Evolutionary conservation across 2,888 invertebrate genomes (phyloP).

Genomic region (Desoria tigrina): DNA sequence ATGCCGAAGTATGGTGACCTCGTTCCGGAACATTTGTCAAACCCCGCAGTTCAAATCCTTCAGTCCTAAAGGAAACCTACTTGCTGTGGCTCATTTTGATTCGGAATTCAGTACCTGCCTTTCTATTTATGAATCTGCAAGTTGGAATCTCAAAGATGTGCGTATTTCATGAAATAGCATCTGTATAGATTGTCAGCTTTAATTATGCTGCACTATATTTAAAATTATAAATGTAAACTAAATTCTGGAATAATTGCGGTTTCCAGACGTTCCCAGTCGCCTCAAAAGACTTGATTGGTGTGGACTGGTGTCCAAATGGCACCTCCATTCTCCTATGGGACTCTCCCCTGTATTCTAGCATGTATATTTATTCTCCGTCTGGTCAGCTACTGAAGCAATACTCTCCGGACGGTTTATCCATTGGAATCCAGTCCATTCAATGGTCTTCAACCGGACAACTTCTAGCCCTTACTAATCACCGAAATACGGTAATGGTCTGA

Average conservation of each 20-base stretch:
- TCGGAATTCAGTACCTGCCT: slow-evolving; percentile 13
- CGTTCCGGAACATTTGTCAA: slow-evolving; percentile 33
- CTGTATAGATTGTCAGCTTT: no score
- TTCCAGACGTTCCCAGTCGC: slow-evolving; percentile 13
- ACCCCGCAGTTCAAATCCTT: slow-evolving; percentile 28
- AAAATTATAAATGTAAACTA: not conserved
- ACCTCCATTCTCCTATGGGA: slow-evolving; percentile 31
- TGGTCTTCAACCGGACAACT: slow-evolving; percentile 35
- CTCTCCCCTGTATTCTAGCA: slow-evolving; percentile 37
- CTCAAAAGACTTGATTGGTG: slow-evolving; percentile 31
- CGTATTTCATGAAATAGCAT: no score
- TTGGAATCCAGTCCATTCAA: slow-evolving; percentile 27
- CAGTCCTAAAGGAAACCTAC: slow-evolving; percentile 24
- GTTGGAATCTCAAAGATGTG: slow-evolving; percentile 21
- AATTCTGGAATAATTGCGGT: not conserved
- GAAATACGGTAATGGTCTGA: slow-evolving; percentile 30
- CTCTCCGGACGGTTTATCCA: slow-evolving; percentile 37
- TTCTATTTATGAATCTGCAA: slow-evolving; percentile 27
- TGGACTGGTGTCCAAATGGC: slow-evolving; percentile 33
- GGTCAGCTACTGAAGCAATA: slow-evolving; percentile 37
- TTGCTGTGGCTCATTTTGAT: slow-evolving; percentile 32
- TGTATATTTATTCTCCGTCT: slow-evolving; percentile 33
- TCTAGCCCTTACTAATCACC: slow-evolving; percentile 29
- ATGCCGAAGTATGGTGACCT: slow-evolving; percentile 7
- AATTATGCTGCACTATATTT: not conserved